These are phyloP conservation scores for Meteorus colon DNA, from an alignment of 2,888 invertebrate genomes.

Conservation along the genomic window DNA sequence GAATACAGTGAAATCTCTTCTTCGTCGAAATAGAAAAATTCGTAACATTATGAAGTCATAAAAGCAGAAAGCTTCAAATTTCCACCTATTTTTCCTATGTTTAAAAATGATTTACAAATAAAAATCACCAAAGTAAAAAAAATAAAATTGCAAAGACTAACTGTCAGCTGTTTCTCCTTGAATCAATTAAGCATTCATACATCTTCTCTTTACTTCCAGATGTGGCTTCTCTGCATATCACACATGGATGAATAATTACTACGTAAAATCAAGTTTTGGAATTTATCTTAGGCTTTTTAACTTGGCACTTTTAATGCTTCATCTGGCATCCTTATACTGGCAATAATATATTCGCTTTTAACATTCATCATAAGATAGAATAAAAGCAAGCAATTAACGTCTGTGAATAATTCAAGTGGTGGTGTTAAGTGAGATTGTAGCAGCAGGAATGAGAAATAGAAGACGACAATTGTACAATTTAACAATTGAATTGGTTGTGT, in stretches of 20 bases:
- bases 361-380: neutral
- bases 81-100: too few species aligned
- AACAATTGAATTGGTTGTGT: conserved; percentile 30
- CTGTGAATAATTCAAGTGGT: neutral
- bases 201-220: neutral
- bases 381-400: conserved; percentile 3
- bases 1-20: neutral
- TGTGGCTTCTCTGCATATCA: neutral
- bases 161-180: too few species aligned
- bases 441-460: neutral
- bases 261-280: neutral
- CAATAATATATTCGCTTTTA: conserved; percentile 1
- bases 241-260: conserved; percentile 1
- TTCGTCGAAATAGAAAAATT: too few species aligned
- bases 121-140: too few species aligned
- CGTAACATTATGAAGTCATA: too few species aligned
- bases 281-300: conserved; percentile 2
- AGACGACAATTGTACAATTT: neutral
- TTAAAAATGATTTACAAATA: too few species aligned
- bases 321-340: neutral
- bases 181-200: neutral
- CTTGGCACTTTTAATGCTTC: neutral
- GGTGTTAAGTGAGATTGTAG: conserved; percentile 9
- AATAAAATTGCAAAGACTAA: too few species aligned
- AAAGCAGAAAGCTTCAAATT: too few species aligned